Conservation (phyloP, 2,113 vertebrate species). For the Nestor notabilis region DNA sequence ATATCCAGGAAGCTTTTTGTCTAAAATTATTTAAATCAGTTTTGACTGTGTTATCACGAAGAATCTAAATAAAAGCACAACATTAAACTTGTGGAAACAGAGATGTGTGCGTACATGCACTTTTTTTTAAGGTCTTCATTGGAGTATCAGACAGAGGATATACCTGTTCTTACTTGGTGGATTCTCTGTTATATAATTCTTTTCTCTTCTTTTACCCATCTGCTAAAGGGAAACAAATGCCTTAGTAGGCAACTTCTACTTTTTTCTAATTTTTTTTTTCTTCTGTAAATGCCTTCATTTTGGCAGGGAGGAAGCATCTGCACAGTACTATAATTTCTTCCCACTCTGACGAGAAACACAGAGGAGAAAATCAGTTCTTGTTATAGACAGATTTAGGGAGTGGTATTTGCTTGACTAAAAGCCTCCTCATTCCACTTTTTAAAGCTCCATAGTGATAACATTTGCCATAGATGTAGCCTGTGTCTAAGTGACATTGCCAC, state of each 20-base stretch:
- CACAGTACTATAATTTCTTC: constrained; percentile 43
- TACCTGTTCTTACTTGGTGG: not conserved
- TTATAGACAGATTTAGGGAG: not conserved
- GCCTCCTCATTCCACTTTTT: not conserved
- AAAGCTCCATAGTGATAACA: not conserved
- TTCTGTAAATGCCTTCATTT: constrained; percentile 12
- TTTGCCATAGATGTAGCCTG: not conserved
- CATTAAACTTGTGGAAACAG: not conserved
- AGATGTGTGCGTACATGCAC: not conserved
- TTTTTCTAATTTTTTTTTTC: not conserved
- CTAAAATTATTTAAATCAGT: not conserved
- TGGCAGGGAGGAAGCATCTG: constrained; percentile 33
- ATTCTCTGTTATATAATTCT: not conserved
- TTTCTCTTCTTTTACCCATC: not conserved
- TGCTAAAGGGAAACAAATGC: constrained; percentile 30
- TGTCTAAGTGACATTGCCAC: not conserved
- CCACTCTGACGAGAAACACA: not conserved
- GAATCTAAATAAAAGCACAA: not conserved
- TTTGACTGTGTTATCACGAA: not conserved
- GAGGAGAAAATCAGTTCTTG: constrained; percentile 7
- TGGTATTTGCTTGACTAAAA: constrained; percentile 7
- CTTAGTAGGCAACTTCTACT: constrained; percentile 48
- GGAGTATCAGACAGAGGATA: not conserved
- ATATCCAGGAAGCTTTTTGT: not conserved
- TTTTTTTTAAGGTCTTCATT: not conserved